Evolutionary conservation across 2,888 invertebrate species (phyloP), one percentile per base, ranked within the genome.

Genomic region (Zootermopsis nevadensis): DNA sequence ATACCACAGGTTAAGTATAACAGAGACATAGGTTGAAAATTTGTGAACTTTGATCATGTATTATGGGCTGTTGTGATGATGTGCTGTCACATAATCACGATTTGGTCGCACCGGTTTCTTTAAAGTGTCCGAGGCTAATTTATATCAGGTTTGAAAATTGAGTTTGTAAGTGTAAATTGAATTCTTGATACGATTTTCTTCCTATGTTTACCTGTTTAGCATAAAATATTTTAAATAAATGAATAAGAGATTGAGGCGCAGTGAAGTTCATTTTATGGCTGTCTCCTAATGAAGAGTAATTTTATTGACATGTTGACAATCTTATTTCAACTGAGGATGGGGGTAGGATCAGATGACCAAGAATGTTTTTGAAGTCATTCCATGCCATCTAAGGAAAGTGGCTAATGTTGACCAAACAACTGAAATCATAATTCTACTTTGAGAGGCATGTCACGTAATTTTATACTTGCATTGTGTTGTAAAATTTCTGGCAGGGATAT

Each of bases 11-110:
- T 35, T 10, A 79, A 79, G 33, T 42, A 22, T 77, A 77, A 53
- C 79, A 79, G 79, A 60, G 79, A 79, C 66, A 66, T 79, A 79
- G 79, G 79, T 60, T 79, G 79, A 79, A 79, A 79, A 79, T 79
- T 79, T 79, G 79, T 79, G 35, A 33, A 35, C 48, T 53, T 79
- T 66, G 76, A 42, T 76, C 27, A 27, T 76, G 76, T 76, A 48
- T 33, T 48, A 76, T 42, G n/a, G n/a, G 8, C 27, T 8, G 7
- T 60, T 60, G 27, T 60, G 60, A 60, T 60, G 27, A 60, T 74
- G 12, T 38, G 48, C 10, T 77, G 35, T 55, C 66, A 79, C 31
- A 66, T 60, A 79, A 60, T 66, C 79, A 48, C 31, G 33, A 24
- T 27, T 66, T 53, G 19, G 35, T 79, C 66, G 35, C 35, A 27